Conservation (phyloP, 2,888 invertebrate genomes). For the Xanthorhoe designata region DNA sequence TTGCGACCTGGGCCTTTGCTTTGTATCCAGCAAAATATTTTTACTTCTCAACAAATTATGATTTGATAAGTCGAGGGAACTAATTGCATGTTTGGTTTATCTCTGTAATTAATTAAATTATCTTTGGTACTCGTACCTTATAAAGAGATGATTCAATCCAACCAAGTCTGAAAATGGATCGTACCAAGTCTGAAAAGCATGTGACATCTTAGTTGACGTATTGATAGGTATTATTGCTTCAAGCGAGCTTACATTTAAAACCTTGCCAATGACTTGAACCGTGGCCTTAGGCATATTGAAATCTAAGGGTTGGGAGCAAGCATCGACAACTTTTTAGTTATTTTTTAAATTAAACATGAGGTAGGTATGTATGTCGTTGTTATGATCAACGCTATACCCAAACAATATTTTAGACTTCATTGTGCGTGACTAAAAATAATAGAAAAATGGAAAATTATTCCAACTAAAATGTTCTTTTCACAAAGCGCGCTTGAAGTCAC, state of each 20-base stretch:
- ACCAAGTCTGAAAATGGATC: too few species aligned
- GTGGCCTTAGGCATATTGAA: not conserved
- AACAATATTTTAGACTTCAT: not conserved
- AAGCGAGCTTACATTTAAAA: not conserved
- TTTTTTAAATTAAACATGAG: not conserved
- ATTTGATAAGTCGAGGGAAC: conserved; percentile 3
- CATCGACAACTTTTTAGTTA: not conserved
- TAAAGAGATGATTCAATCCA: not conserved
- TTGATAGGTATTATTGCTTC: not conserved
- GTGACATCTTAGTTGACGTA: too few species aligned
- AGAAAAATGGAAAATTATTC: conserved; percentile 10
- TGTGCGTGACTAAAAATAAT: not conserved
- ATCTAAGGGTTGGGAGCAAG: not conserved
- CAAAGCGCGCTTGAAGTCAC: conserved; percentile 33
- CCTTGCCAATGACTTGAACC: not conserved
- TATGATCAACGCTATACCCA: not conserved
- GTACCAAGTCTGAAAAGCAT: too few species aligned
- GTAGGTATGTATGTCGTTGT: not conserved
- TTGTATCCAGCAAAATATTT: conserved; percentile 16
- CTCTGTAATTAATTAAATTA: not conserved
- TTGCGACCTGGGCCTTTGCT: not conserved
- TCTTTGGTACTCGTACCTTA: not conserved
- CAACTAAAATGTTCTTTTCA: conserved; percentile 29
- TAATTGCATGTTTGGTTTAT: conserved; percentile 12
- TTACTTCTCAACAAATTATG: conserved; percentile 7